phyloP scores from a whole-genome alignment of 2,797 vertebrate species.

The Philypnodon macrostomus region DNA sequence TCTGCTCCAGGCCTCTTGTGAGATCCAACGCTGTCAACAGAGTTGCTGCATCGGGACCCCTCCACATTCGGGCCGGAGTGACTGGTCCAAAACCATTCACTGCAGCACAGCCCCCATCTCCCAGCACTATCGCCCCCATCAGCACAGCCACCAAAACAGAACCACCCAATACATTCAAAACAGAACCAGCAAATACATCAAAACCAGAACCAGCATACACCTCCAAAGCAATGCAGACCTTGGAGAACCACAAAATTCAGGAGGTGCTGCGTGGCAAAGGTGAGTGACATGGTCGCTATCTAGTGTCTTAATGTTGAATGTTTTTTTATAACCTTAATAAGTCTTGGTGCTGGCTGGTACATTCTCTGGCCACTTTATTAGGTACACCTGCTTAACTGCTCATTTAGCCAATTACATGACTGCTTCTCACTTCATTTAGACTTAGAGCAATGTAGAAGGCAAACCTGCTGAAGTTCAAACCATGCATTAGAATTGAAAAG shows the following conservation, averaged over 20 bases:
- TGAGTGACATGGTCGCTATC: conserved; percentile 44
- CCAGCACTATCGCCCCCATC: conserved; percentile 26
- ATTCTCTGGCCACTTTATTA: too few species aligned
- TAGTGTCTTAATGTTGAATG: too few species aligned
- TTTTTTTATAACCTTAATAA: too few species aligned
- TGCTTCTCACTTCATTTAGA: too few species aligned
- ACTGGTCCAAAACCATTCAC: conserved; percentile 33
- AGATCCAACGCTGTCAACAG: conserved; percentile 50
- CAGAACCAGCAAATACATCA: conserved; percentile 36
- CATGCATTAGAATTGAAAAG: too few species aligned
- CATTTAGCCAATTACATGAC: too few species aligned
- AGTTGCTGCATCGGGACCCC: conserved; percentile 39
- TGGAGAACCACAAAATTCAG: conserved; percentile 45
- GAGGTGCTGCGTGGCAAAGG: conserved; percentile 57
- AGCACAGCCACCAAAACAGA: too few species aligned
- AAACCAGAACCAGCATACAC: conserved; percentile 25
- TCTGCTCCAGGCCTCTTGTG: conserved; percentile 58
- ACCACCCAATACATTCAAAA: conserved; percentile 18
- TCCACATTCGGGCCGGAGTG: conserved; percentile 35
- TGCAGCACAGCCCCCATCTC: conserved; percentile 5
- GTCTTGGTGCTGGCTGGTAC: too few species aligned
- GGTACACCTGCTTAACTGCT: too few species aligned
- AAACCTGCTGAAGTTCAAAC: too few species aligned
- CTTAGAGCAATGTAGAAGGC: too few species aligned
- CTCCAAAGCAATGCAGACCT: conserved; percentile 7